Evolutionary conservation across 2,113 vertebrate genomes (phyloP).

Genomic region (Murina feae): DNA sequence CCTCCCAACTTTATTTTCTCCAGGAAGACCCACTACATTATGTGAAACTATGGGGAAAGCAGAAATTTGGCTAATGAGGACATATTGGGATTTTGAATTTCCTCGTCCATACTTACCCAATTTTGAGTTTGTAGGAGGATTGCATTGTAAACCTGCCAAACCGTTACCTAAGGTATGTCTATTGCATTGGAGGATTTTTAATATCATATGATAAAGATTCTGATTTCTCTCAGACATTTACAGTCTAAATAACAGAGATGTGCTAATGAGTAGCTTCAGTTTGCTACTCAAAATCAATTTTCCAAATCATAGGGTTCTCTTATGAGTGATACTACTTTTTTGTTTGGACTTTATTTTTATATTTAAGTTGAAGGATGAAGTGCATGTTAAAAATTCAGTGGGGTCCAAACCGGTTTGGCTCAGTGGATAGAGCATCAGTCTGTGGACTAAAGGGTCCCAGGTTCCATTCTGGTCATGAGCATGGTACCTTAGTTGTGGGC

Average conservation of each 20-base stretch:
- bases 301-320: background rate
- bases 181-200: background rate
- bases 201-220: background rate
- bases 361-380: background rate
- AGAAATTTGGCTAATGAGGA: slow-evolving; percentile 92
- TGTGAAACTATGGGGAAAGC: slow-evolving; percentile 89
- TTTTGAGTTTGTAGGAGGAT: slow-evolving; percentile 91
- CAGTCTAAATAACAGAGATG: background rate
- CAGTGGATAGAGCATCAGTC: too few species aligned
- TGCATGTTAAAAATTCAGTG: background rate
- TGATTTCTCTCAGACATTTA: background rate
- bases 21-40: slow-evolving; percentile 86
- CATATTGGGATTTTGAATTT: slow-evolving; percentile 94
- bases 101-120: slow-evolving; percentile 91
- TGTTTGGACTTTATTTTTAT: background rate
- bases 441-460: too few species aligned
- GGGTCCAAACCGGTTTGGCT: too few species aligned
- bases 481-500: too few species aligned
- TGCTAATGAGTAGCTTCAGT: background rate
- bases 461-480: too few species aligned
- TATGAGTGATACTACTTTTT: background rate
- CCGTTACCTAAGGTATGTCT: slow-evolving; percentile 85
- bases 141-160: slow-evolving; percentile 92
- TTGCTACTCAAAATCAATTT: background rate
- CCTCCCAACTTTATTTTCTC: background rate